phyloP scores from a whole-genome alignment of 1,140 invertebrate species.

The Pachyrhynchus sulphureomaculatus region DNA sequence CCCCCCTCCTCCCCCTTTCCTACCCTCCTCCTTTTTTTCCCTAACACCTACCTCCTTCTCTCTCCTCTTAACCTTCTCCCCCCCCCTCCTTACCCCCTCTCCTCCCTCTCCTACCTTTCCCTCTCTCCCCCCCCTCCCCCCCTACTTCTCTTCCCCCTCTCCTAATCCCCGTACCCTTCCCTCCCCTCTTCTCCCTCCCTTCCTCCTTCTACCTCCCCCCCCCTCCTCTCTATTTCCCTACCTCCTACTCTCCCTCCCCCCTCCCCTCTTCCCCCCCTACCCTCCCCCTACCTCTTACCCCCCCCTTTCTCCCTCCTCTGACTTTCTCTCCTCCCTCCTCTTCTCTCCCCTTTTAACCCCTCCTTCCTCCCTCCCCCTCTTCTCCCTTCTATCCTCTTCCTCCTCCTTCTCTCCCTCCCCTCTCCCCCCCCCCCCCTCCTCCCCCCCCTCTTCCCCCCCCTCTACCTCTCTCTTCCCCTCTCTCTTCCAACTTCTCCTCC shows the following conservation, averaged over 20 bases:
- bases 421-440: too few species aligned
- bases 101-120: not conserved
- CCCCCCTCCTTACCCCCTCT: not conserved
- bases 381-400: too few species aligned
- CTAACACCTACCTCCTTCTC: not conserved
- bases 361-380: too few species aligned
- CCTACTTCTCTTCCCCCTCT: not conserved
- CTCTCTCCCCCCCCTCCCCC: too few species aligned
- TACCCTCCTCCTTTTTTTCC: not conserved
- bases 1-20: not conserved
- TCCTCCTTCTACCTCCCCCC: too few species aligned
- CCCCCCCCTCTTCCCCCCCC: too few species aligned
- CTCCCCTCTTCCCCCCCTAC: not conserved
- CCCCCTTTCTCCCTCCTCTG: not conserved
- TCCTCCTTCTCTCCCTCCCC: too few species aligned
- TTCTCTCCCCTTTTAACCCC: too few species aligned
- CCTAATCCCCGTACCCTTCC: not conserved
- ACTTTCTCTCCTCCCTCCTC: not conserved
- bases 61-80: not conserved
- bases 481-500: too few species aligned
- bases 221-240: too few species aligned
- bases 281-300: not conserved
- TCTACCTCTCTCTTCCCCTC: too few species aligned
- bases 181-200: not conserved
- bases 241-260: not conserved